phyloP scores from a whole-genome alignment of 1,140 invertebrate species.

The Drosophila truncata region DNA sequence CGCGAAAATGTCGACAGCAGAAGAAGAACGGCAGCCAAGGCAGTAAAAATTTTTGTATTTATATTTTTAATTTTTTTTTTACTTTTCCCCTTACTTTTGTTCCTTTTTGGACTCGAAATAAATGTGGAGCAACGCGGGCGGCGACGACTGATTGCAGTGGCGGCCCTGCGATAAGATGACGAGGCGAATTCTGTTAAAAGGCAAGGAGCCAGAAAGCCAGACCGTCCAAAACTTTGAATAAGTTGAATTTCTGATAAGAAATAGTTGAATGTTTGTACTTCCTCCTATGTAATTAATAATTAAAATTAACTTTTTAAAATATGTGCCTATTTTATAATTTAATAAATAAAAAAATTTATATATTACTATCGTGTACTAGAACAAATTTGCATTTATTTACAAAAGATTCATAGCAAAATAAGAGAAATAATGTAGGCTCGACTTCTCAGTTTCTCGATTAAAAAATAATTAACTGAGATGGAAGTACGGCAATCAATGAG shows the following conservation, averaged over 20 bases:
- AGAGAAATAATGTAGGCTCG: not conserved
- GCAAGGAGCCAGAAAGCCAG: constrained; percentile 16
- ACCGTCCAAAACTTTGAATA: constrained; percentile 9
- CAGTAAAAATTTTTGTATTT: constrained; percentile 20
- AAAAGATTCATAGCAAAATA: not conserved
- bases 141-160: constrained; percentile 63
- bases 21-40: constrained; percentile 38
- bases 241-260: not conserved
- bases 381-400: not conserved
- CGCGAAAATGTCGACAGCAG: constrained; percentile 55
- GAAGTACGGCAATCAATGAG: constrained; percentile 9
- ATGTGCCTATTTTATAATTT: no score
- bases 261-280: not conserved
- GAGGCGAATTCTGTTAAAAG: constrained; percentile 45
- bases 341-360: no score
- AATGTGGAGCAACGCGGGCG: constrained; percentile 47
- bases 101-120: constrained; percentile 24
- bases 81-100: constrained; percentile 15
- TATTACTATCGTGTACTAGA: not conserved
- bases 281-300: not conserved
- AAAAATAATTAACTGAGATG: not conserved
- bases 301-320: not conserved
- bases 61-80: constrained; percentile 15
- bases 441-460: not conserved
- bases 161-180: constrained; percentile 71